phyloP scores from a whole-genome alignment of 2,113 vertebrate species.

The Centropristis striata region DNA sequence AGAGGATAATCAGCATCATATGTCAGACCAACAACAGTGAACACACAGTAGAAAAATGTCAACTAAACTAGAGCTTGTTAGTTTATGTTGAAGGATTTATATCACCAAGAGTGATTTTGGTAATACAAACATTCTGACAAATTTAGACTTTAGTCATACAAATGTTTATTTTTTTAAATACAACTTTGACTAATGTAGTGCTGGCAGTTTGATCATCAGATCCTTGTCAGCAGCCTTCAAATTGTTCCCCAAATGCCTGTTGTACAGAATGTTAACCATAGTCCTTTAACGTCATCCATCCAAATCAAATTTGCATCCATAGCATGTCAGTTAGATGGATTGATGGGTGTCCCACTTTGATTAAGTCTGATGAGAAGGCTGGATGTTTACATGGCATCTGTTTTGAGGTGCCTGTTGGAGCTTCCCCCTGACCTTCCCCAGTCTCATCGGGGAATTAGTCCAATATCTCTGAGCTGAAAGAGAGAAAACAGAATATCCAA shows the following conservation, averaged over 20 bases:
- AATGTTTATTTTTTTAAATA: background rate
- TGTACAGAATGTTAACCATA: background rate
- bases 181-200: background rate
- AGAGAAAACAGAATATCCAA: background rate
- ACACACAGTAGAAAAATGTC: background rate
- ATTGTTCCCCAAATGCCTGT: background rate
- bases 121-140: background rate
- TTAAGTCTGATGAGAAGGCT: background rate
- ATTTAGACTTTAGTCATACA: background rate
- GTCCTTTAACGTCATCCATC: background rate
- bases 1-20: background rate
- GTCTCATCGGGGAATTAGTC: constrained; percentile 6
- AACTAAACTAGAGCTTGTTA: background rate
- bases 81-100: background rate
- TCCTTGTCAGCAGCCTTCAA: background rate
- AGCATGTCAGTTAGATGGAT: background rate
- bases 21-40: background rate
- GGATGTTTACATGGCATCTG: constrained; percentile 21
- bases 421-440: constrained; percentile 3
- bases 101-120: background rate
- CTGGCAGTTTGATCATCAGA: background rate
- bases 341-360: background rate
- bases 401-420: constrained; percentile 18
- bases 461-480: constrained; percentile 12
- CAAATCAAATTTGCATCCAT: background rate